Evolutionary conservation across 2,113 vertebrate genomes (phyloP).

Genomic region (Chlorodrepanis virens): DNA sequence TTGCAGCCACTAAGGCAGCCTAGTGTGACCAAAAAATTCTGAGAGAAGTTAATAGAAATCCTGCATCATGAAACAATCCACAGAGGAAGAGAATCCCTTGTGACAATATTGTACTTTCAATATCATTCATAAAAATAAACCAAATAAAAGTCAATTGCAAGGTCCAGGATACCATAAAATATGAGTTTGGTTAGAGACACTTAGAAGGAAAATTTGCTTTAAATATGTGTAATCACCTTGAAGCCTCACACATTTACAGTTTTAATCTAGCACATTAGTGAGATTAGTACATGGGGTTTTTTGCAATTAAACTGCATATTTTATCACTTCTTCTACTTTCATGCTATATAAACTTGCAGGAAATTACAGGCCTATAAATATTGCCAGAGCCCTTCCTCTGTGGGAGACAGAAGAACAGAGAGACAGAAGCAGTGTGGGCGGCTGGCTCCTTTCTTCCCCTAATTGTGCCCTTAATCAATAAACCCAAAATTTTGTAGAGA

Average conservation of each 20-base stretch:
- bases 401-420: slow-evolving; percentile 46
- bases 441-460: background rate
- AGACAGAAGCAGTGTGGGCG: background rate
- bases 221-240: slow-evolving; percentile 71
- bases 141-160: slow-evolving; percentile 55
- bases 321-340: slow-evolving; percentile 73
- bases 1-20: slow-evolving; percentile 5
- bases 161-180: slow-evolving; percentile 56
- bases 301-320: slow-evolving; percentile 76
- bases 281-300: slow-evolving; percentile 66
- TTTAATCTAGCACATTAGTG: slow-evolving; percentile 72
- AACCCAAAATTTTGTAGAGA: background rate
- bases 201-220: slow-evolving; percentile 52
- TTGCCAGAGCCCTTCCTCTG: slow-evolving; percentile 28
- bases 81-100: slow-evolving; percentile 34
- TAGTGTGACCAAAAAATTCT: background rate
- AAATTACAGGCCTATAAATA: slow-evolving; percentile 69
- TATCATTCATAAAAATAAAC: slow-evolving; percentile 69
- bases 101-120: slow-evolving; percentile 54
- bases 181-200: slow-evolving; percentile 42
- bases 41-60: slow-evolving; percentile 5
- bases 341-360: slow-evolving; percentile 75
- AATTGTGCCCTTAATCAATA: slow-evolving; percentile 1
- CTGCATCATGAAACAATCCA: background rate
- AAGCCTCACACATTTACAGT: slow-evolving; percentile 51